Evolutionary conservation across 2,797 vertebrate species (phyloP), one percentile per base, ranked within the genome.

Genomic region (Myripristis murdjan): DNA sequence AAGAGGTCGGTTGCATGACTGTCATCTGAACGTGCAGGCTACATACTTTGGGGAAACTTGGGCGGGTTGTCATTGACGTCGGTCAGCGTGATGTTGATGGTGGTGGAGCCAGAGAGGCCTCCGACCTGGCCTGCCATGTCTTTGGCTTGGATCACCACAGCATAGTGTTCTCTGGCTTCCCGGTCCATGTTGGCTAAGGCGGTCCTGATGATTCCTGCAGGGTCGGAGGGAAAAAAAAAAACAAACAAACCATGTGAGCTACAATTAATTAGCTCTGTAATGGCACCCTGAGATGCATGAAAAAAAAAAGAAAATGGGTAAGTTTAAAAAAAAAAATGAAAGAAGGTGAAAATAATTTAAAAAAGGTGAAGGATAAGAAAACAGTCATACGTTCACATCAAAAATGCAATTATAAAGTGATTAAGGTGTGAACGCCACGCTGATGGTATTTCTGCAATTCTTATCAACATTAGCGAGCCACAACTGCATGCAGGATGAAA

Each of bases 1-100:
- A 7, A 35, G 6, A 35, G 8, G 33, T 9, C 12, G 35, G 35
- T 2, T 37, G 2, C 11, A 12, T 37, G 37, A 24, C 1, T 1
- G 37, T n/a, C 4, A 11, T 28, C 18, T 15, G 48, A 6, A 1
- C 7, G 6, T 15, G 4, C n/a, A 14, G 14, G 5, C 60, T 85
- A 96, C 97, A 20, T 96, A 99, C 98, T 98, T 84, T 98, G 97
- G 48, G 96, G 97, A 90, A 99, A 99, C 83, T 94, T 95, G 51
- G 98, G 98, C 14, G 98, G 97, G 91, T 99, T 99, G 93, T 99
- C 98, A 54, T 99, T 99, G 95, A 99, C 96, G 59, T 99, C 98
- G 0, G 96, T 97, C 77, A 99, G 95, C 0, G 97, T 99, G 90
- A 99, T 97, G 91, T 99, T 99, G 88, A 99, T 95, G 6, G 96